Evolutionary conservation across 1,140 invertebrate species (phyloP).

Genomic region (Diabrotica undecimpunctata): DNA sequence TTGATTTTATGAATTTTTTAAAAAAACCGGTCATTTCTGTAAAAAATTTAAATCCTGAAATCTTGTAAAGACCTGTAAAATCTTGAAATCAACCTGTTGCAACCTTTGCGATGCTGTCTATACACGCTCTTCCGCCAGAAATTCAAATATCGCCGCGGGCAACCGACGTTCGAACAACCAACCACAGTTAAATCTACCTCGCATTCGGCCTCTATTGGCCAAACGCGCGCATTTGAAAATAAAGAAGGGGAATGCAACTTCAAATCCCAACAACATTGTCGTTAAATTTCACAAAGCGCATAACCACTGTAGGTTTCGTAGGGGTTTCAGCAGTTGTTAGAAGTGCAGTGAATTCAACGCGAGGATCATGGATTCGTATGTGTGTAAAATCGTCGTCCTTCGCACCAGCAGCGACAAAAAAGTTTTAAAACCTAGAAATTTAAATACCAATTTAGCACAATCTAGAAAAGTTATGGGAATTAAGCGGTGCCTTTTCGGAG

Average conservation of each 20-base stretch:
- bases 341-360: neutral
- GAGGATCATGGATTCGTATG: constrained; percentile 19
- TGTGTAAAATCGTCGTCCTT: constrained; percentile 27
- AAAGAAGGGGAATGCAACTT: neutral
- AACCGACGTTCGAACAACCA: neutral
- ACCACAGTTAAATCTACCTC: neutral
- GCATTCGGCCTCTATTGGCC: neutral
- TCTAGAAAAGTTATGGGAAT: constrained; percentile 5
- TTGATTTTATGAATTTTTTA: no score
- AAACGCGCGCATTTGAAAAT: no score
- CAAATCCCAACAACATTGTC: no score
- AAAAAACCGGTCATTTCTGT: no score
- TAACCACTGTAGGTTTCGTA: no score
- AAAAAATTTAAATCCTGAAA: no score
- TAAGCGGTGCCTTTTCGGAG: constrained; percentile 34
- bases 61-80: neutral
- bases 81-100: neutral
- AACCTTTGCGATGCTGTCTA: neutral
- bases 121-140: neutral
- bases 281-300: no score
- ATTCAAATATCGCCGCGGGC: neutral
- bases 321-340: no score
- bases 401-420: constrained; percentile 18
- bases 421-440: constrained; percentile 18
- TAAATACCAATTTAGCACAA: constrained; percentile 13